Percentiles rank a stretch among this genome's conserved stretches.
Evolutionary conservation across 2,888 invertebrate genomes (phyloP).

Genomic region (Nomada goodeniana): DNA sequence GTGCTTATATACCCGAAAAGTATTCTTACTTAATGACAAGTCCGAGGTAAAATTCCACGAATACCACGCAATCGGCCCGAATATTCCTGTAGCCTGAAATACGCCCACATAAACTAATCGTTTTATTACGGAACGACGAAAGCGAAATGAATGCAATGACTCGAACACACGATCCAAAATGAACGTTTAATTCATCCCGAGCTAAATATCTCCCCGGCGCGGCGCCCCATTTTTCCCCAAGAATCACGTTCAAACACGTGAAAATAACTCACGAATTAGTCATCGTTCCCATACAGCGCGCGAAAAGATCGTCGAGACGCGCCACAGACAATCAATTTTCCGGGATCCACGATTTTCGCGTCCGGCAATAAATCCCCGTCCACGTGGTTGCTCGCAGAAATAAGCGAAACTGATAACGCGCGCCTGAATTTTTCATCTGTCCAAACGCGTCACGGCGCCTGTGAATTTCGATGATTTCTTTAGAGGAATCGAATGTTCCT

Average conservation of each 20-base stretch:
- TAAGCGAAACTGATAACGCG: too few relatives aligned
- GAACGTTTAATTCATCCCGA: background rate
- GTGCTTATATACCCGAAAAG: background rate
- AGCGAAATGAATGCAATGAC: background rate
- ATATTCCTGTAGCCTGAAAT: background rate
- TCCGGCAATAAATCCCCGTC: background rate
- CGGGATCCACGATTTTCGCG: background rate
- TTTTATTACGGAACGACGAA: background rate
- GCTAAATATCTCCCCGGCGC: background rate
- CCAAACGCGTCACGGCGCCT: background rate
- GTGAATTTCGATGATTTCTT: background rate
- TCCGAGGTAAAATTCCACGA: slow-evolving; percentile 14
- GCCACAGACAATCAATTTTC: slow-evolving; percentile 46
- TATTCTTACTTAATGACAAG: slow-evolving; percentile 20
- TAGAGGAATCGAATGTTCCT: background rate
- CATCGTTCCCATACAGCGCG: slow-evolving; percentile 47
- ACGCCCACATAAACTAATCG: background rate
- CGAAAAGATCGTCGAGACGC: slow-evolving; percentile 18
- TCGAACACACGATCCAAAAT: background rate
- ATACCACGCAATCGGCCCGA: slow-evolving; percentile 23
- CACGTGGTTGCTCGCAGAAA: slow-evolving; percentile 36
- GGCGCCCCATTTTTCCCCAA: slow-evolving; percentile 3
- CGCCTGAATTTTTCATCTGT: too few relatives aligned
- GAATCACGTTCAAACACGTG: slow-evolving; percentile 9
- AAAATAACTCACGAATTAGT: slow-evolving; percentile 53